Evolutionary conservation across 2,888 invertebrate genomes (phyloP), one percentile per base, ranked within the genome.

Genomic region (Drosophila siamana): DNA sequence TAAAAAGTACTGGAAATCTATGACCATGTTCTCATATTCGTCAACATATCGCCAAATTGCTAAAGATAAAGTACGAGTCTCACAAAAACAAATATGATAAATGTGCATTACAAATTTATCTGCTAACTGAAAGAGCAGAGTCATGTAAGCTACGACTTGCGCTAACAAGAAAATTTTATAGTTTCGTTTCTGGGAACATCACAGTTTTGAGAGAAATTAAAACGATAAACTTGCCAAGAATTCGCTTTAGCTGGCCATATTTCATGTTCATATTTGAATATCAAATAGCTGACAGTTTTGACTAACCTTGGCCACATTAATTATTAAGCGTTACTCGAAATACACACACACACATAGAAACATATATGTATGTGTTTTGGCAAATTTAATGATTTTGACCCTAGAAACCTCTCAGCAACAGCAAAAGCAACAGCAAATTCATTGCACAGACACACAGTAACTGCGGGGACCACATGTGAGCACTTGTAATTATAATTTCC

Each of bases 401-500:
- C 66, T 11, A 41, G 59, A 70, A 59, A 59, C n/a, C n/a, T n/a
- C n/a, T 48, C 30, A 52, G 40, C 26, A 13, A 40, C 41, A 61
- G 36, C 36, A 38, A 2, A 22, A 13, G 9, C 26, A 26, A n/a
- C 52, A 30, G 30, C n/a, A n/a, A n/a, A n/a, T n/a, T n/a, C n/a
- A n/a, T n/a, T n/a, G n/a, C n/a, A n/a, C n/a, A n/a, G n/a, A n/a
- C n/a, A 36, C 24, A 15, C 50, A 48, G n/a, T n/a, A 46, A 61
- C 69, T 52, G 48, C 44, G 63, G 66, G 63, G 68, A 70, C 84
- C 82, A 63, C 84, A 82, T 80, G 73, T 54, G 67, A 78, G 80
- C 78, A 75, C 85, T 78, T 84, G 80, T 84, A 83, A 83, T 83
- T 84, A 83, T 78, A 84, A 83, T 83, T 83, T 83, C 71, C 78